Evolutionary conservation across 1,140 invertebrate species (phyloP).

Genomic region (Ceratosolen solmsi): DNA sequence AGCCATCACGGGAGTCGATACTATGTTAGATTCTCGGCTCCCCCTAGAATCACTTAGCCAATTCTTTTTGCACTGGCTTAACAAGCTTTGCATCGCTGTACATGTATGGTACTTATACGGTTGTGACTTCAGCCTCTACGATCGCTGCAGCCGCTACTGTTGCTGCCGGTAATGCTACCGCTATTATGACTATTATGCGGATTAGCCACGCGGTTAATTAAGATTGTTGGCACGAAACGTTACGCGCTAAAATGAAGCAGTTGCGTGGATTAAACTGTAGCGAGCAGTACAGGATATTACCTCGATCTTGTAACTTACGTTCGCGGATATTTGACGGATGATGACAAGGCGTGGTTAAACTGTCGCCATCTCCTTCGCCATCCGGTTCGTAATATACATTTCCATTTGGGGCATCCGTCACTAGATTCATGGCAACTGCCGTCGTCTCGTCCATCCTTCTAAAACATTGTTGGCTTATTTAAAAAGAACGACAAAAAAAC

Average conservation of each 20-base stretch:
- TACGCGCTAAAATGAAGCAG: not conserved
- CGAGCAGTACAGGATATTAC: not conserved
- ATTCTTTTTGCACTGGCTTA: too few species aligned
- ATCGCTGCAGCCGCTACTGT: too few species aligned
- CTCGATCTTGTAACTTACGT: constrained; percentile 59
- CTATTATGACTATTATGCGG: too few species aligned
- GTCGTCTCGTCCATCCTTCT: constrained; percentile 65
- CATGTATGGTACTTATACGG: too few species aligned
- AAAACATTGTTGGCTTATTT: not conserved
- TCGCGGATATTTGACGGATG: constrained; percentile 62
- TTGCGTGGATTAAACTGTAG: not conserved
- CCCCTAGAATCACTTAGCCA: too few species aligned
- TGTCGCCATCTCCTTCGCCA: constrained; percentile 67
- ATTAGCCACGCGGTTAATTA: not conserved
- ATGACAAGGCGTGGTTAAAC: constrained; percentile 64
- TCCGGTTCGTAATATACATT: constrained; percentile 63
- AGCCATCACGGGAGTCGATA: too few species aligned
- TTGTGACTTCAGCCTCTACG: too few species aligned
- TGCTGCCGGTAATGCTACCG: too few species aligned
- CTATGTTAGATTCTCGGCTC: too few species aligned
- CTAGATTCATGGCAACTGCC: not conserved
- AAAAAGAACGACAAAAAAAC: too few species aligned
- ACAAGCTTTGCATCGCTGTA: too few species aligned
- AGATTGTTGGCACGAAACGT: not conserved
- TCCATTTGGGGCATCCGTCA: constrained; percentile 41